phyloP scores from a whole-genome alignment of 1,140 invertebrate species.

The Atta texana region DNA sequence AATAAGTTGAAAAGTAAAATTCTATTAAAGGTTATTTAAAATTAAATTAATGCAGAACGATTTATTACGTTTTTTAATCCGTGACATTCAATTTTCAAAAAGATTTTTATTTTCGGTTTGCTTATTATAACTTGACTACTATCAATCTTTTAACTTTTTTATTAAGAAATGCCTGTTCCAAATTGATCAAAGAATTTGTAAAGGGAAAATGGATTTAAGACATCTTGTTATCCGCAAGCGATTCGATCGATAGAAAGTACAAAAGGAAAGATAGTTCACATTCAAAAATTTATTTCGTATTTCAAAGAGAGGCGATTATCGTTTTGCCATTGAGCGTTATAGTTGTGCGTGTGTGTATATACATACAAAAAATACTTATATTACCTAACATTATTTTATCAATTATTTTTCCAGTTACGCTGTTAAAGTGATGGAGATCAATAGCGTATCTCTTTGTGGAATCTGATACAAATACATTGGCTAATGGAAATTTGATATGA shows the following conservation, averaged over 20 bases:
- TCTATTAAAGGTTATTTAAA: background rate
- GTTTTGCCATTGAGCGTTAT: background rate
- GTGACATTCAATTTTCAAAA: background rate
- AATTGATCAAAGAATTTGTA: conserved; percentile 39
- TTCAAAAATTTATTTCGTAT: conserved; percentile 33
- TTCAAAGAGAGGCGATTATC: background rate
- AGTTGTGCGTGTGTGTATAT: too few species aligned
- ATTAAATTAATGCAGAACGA: background rate
- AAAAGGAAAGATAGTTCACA: background rate
- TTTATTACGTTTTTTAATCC: background rate
- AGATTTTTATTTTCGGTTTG: background rate
- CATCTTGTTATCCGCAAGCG: conserved; percentile 47
- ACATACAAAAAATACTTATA: background rate
- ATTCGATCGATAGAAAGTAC: conserved; percentile 13
- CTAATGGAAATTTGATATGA: conserved; percentile 57
- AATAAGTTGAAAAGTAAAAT: background rate
- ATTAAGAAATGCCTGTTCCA: conserved; percentile 13
- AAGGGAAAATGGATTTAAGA: background rate
- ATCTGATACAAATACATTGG: conserved; percentile 53
- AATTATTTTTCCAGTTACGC: conserved; percentile 24
- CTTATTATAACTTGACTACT: background rate
- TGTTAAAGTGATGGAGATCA: conserved; percentile 13
- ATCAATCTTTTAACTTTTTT: background rate
- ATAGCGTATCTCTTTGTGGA: conserved; percentile 37
- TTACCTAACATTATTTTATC: conserved; percentile 48